Base-by-base conservation (phyloP, 2,797 vertebrate genomes). In the Dryobates pubescens region DNA sequence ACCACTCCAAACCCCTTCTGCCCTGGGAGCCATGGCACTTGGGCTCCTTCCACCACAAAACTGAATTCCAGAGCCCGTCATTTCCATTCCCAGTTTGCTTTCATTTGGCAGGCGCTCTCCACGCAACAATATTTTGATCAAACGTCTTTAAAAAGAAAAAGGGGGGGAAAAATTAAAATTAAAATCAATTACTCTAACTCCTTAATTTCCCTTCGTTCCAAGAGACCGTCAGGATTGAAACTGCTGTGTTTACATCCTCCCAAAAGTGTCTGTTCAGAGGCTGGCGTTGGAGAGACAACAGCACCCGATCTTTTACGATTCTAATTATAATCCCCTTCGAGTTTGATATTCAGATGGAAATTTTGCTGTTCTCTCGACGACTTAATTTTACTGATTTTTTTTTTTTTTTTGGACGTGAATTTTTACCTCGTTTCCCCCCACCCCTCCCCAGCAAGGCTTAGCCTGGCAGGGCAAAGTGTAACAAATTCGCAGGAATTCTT, bases 401-500 rank as follows among this genome's bases (percentile, higher is more conserved):
- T 53, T 24, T 14, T 24, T 26, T 81, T 92, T 93, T 71, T 49
- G 36, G 82, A 79, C 57, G 1, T 23, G 67, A 82, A 19, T 88
- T 87, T 94, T 71, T 82, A 84, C 88, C 91, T 82, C 22, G 47
- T 22, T 19, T 8, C 19, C 19, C 18, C 45, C 47, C 20, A 36
- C 20, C 47, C 20, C 20, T 49, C 84, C 12, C 54, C 29, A 4
- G 86, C 74, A 51, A 77, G 64, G 79, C 79, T 8, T 47, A 84
- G 86, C 89, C 74, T 34, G 10, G 68, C 68, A 6, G 8, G 3
- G 41, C 1, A 53, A 49, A 73, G 86, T 91, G 93, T 85, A 96
- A 96, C 95, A 93, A 96, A 95, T 92, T 92, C 43, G 26, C 27
- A 81, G 84, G 94, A 93, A 96, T 96, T 94, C 81, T 86, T 80